Conservation (phyloP, 2,113 vertebrate species). For the Zonotrichia leucophrys region DNA sequence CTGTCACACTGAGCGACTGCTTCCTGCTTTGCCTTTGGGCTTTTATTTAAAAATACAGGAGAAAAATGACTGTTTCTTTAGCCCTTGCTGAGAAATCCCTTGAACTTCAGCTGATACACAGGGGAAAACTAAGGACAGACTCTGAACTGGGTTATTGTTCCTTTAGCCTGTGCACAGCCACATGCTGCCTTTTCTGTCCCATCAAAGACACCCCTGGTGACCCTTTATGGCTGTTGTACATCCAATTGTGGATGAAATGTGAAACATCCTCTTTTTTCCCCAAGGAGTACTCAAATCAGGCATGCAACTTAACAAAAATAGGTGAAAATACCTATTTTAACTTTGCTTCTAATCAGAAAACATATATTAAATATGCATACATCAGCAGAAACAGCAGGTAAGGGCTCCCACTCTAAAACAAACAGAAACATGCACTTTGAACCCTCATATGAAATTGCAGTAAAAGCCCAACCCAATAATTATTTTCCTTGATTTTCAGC, state of each 20-base stretch:
- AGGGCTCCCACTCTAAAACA: constrained; percentile 1
- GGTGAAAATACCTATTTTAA: background rate
- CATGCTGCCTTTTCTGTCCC: background rate
- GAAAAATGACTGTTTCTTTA: background rate
- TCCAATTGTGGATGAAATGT: background rate
- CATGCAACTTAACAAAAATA: background rate
- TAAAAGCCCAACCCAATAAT: constrained; percentile 62
- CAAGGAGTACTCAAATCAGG: background rate
- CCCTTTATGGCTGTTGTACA: background rate
- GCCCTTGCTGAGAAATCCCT: background rate
- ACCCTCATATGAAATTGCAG: constrained; percentile 45
- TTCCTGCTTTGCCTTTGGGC: background rate
- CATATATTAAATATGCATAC: background rate
- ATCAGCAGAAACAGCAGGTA: constrained; percentile 1
- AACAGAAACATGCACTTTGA: constrained; percentile 51
- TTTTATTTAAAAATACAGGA: background rate
- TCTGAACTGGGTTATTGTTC: background rate
- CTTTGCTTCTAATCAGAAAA: background rate
- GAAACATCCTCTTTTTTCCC: background rate
- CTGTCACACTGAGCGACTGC: background rate
- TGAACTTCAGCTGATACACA: background rate
- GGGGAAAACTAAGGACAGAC: background rate
- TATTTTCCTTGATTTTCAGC: constrained; percentile 68
- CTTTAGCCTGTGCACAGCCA: background rate
- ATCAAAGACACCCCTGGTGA: background rate